Evolutionary conservation across 2,797 vertebrate species (phyloP).

Genomic region (Alcedo quadribrachys): DNA sequence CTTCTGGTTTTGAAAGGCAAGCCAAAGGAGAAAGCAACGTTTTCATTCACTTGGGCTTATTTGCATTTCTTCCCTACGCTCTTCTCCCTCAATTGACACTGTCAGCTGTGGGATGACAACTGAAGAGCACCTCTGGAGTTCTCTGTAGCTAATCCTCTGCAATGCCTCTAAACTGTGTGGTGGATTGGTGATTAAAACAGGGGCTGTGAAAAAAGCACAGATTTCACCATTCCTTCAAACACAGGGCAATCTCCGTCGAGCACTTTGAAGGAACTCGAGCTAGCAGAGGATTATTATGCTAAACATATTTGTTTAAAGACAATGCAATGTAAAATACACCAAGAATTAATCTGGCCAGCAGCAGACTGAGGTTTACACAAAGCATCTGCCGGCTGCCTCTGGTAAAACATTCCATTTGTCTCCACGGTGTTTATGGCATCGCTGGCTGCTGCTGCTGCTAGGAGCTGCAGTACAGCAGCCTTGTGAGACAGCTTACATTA

Average conservation of each 20-base stretch:
- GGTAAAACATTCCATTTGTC: conserved; percentile 47
- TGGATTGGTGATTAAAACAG: not conserved
- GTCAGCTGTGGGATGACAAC: conserved; percentile 34
- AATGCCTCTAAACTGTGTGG: not conserved
- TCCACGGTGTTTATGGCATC: conserved; percentile 38
- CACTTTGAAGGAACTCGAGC: not conserved
- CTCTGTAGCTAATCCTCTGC: conserved; percentile 31
- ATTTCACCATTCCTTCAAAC: not conserved
- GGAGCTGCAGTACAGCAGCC: conserved; percentile 33
- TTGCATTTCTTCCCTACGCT: conserved; percentile 35
- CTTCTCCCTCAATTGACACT: conserved; percentile 14
- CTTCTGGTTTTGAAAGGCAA: conserved; percentile 7
- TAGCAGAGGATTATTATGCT: conserved; percentile 22
- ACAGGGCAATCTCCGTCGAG: not conserved
- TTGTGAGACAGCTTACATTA: conserved; percentile 16
- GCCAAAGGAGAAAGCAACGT: not conserved
- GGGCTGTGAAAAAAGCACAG: not conserved
- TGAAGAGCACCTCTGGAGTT: conserved; percentile 38
- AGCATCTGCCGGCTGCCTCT: conserved; percentile 47
- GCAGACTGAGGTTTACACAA: conserved; percentile 33
- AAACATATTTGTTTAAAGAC: conserved; percentile 9
- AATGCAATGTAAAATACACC: not conserved
- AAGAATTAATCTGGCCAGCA: conserved; percentile 14
- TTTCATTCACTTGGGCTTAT: conserved; percentile 11
- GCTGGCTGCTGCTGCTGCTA: conserved; percentile 25